Percentiles rank a stretch among this genome's conserved stretches.
Evolutionary conservation across 2,888 invertebrate genomes (phyloP).

Genomic region (Podabrus alpinus): DNA sequence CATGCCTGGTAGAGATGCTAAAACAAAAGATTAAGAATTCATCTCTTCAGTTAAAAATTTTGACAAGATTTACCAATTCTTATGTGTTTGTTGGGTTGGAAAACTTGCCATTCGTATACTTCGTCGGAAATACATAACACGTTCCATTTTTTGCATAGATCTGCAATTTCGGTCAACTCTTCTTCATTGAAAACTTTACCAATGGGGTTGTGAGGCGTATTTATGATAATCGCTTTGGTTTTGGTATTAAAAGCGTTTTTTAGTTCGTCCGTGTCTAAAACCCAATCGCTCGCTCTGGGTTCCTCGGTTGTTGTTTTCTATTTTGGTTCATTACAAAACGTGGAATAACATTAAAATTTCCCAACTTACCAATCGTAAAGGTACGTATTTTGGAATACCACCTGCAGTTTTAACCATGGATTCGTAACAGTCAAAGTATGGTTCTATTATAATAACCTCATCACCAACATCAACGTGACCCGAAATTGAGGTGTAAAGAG

Average conservation of each 20-base stretch:
- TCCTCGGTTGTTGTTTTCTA: not conserved
- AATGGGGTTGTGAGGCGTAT: conserved; percentile 96
- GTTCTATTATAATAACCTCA: conserved; percentile 96
- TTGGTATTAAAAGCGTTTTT: conserved; percentile 78
- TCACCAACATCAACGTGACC: conserved; percentile 86
- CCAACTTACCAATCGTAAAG: conserved; percentile 75
- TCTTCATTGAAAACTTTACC: conserved; percentile 83
- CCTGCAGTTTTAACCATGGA: conserved; percentile 91
- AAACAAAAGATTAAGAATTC: not conserved
- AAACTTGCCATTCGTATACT: conserved; percentile 98
- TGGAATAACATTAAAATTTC: not conserved
- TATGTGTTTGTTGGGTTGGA: conserved; percentile 79
- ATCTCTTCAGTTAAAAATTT: not conserved
- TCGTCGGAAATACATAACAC: conserved; percentile 93
- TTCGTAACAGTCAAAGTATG: conserved; percentile 97
- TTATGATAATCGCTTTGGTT: conserved; percentile 94
- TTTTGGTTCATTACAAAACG: not conserved
- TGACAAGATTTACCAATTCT: conserved; percentile 74
- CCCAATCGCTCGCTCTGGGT: conserved; percentile 76
- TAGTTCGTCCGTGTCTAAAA: conserved; percentile 81
- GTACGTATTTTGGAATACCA: conserved; percentile 84
- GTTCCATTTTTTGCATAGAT: conserved; percentile 90
- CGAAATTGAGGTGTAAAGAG: conserved; percentile 80
- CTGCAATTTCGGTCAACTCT: conserved; percentile 79
- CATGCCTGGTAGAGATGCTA: conserved; percentile 79